Evolutionary conservation across 2,797 vertebrate species (phyloP), one percentile per base, ranked within the genome.

Genomic region (Remorina albescens): DNA sequence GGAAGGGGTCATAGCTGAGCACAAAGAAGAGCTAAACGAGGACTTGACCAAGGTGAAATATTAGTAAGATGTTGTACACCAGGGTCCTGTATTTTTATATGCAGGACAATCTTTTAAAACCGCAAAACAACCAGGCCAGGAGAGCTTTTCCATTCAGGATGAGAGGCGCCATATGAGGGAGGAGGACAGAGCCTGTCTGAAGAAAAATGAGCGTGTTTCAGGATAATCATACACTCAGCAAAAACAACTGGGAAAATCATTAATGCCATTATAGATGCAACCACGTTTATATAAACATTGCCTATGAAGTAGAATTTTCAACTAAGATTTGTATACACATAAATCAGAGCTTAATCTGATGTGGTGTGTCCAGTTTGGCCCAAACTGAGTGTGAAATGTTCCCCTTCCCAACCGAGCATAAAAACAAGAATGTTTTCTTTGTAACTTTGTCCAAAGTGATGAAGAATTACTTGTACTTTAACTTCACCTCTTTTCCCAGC

Each of bases 201-300:
- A n/a, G 37, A 36, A 54, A 47, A 63, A 67, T 44, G 10, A 50
- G 12, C 41, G 50, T 46, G 28, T 49, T 70, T 25, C 76, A 53
- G 59, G 19, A 26, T 4, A 60, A 55, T 10, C 4, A 10, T 13
- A 32, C 21, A 39, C 36, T 70, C 68, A 56, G 49, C 37, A 67
- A 46, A 63, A 67, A 46, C 15, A 73, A 67, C 23, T n/a, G 36
- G 56, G 30, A 64, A 61, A 57, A 47, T 30, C 41, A 30, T 26
- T 47, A 60, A 81, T 56, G 32, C 51, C 36, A 58, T 76, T 71
- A 65, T 1, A 49, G 15, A 81, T 53, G 61, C 21, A 63, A 50
- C 66, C 68, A 50, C 23, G 42, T 44, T 21, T 50, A 7, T 15
- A 25, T 8, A 51, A 70, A 44, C 26, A 39, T 21, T 1, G 39